These are phyloP conservation scores for Cathartes aura DNA, from an alignment of 2,113 vertebrate genomes.

Conservation along the genomic window DNA sequence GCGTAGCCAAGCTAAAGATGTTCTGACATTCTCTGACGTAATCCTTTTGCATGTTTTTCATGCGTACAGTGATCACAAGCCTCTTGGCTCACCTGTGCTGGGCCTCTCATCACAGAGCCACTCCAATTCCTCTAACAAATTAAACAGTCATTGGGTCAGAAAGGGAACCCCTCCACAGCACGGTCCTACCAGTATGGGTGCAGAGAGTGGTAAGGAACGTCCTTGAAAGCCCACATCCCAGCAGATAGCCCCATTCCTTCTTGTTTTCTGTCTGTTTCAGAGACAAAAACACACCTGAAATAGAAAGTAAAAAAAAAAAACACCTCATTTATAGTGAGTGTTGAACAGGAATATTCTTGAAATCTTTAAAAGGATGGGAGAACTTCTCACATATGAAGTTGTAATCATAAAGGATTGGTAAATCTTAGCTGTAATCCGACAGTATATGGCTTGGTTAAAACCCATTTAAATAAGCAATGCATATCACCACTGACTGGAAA, in stretches of 20 bases:
- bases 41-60: background rate
- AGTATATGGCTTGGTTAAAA: background rate
- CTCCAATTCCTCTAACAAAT: background rate
- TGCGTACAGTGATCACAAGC: background rate
- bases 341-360: background rate
- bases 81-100: no score
- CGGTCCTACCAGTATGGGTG: background rate
- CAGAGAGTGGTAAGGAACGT: no score
- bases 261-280: background rate
- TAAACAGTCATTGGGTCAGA: background rate
- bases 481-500: background rate
- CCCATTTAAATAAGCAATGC: background rate
- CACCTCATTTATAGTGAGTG: background rate
- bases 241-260: background rate
- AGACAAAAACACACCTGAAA: background rate
- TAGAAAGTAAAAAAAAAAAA: background rate
- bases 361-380: background rate
- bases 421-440: background rate
- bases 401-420: background rate
- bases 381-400: background rate
- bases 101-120: background rate
- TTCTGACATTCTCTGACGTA: background rate
- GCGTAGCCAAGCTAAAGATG: background rate
- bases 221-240: background rate
- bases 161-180: background rate